Base-by-base conservation (phyloP, 2,888 invertebrate genomes). In the Rhyacophila evoluta region DNA sequence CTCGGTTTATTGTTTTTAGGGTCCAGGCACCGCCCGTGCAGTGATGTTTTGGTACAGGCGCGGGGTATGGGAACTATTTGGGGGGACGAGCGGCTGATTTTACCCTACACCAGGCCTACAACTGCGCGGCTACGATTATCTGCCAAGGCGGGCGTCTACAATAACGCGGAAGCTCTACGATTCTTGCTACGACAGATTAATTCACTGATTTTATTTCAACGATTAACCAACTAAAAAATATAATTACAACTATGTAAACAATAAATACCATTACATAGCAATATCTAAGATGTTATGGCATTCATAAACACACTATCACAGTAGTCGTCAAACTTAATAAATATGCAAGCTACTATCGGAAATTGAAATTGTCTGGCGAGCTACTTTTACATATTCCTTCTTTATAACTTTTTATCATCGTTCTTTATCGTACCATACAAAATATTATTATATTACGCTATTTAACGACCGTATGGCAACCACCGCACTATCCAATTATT, bases 21-120 rank as follows among this genome's bases (percentile, higher is more conserved):
- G 55, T 55, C 55, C 55, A 55, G 55, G 55, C 55, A 55, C 55
- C 55, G 55, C 55, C 55, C 55, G 55, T 55, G 19, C 19, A 55
- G 55, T 55, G 55, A 55, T 55, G 55, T 55, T 55, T 55, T 55
- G 55, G 55, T 55, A 19, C 19, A 19, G 55, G 55, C 55, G 55
- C 15, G 55, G 55, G 55, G 55, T 55, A 55, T 55, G 55, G 8
- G 55, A 19, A 55, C 15, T 19, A 55, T 55, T 19, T 55, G 15
- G 55, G 55, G 55, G 55, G 55, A 19, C 3, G 5, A 55, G 55
- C 55, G 55, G 55, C 55, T 55, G 55, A 55, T 55, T 55, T 55
- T 55, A 12, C 55, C 55, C 55, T 55, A 55, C 55, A 19, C 55
- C 55, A 55, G 55, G 55, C 55, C 55, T 55, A 55, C 55, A 19